Base-by-base conservation (phyloP, 1,140 invertebrate species). In the Archegozetes longisetosus region DNA sequence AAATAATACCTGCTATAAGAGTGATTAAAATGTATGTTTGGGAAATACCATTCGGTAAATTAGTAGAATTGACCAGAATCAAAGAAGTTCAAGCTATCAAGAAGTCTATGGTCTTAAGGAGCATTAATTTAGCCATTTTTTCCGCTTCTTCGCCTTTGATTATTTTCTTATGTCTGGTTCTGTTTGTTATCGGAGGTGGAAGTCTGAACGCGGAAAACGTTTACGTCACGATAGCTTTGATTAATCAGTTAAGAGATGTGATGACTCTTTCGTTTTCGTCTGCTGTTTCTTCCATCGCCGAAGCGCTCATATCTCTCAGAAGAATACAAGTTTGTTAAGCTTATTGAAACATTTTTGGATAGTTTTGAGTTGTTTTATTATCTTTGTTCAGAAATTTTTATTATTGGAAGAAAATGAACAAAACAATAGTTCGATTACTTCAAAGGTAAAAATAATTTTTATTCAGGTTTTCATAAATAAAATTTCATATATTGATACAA, bases 1-100 rank as follows among this genome's bases (percentile, higher is more conserved):
- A 93, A 74, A 86, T 94, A 17, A 81, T 94, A 23, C 79, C 81
- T 51, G 88, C 86, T 1, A 88, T 93, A 66, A 82, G 88, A 71
- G 83, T 89, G 24, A 84, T 93, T 58, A 94, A 67, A 48, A 67
- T 67, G 66, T 88, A 88, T 65, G 82, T 84, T 2, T 89, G 86
- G 86, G 86, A 89, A 69, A 79, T 79, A 66, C 79, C 83, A 0
- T 89, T 88, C 67, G 76, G 79, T 32, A 76, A 76, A 55, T 75
- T 86, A 40, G 75, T 84, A 1, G 74, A 78, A 52, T 62, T 75
- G 26, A 75, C 76, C 14, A 71, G 82, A 65, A 72, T 76, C 13
- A 68, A 75, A 23, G 84, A 88, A 72, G 80, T 87, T 32, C 71
- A 77, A 26, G 76, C 79, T 51, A 79, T 90, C 29, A 79, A 75